These are phyloP conservation scores for Lemur catta DNA, from an alignment of 2,797 vertebrate species.

Conservation along the genomic window DNA sequence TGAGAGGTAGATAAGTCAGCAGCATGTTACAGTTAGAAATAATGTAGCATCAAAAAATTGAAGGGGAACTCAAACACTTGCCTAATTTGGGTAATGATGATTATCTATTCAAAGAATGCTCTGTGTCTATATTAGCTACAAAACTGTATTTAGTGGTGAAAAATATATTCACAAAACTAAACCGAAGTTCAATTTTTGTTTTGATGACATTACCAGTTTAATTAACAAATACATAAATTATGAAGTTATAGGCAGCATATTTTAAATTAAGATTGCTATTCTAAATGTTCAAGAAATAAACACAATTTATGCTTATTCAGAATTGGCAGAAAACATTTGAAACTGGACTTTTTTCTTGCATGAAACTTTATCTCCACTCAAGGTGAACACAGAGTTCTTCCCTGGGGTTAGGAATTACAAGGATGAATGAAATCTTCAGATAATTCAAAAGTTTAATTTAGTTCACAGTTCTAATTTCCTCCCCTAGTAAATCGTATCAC, in stretches of 20 bases:
- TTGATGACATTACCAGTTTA: conserved; percentile 56
- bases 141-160: conserved; percentile 24
- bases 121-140: neutral
- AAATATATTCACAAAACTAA: conserved; percentile 65
- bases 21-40: conserved; percentile 20
- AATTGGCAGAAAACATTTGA: conserved; percentile 42
- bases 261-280: conserved; percentile 62
- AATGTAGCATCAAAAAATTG: neutral
- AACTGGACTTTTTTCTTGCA: neutral
- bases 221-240: conserved; percentile 57
- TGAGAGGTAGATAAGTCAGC: neutral
- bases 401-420: conserved; percentile 12
- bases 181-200: conserved; percentile 46
- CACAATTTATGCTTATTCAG: conserved; percentile 52
- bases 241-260: conserved; percentile 48
- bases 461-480: conserved; percentile 49
- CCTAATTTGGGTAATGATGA: conserved; percentile 58
- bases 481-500: neutral
- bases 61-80: neutral
- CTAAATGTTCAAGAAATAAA: conserved; percentile 57
- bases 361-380: neutral
- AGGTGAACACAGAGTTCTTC: neutral
- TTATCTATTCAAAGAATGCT: conserved; percentile 57
- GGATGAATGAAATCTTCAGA: conserved; percentile 19
- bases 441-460: conserved; percentile 55